A percentile compares a stretch with the other conserved stretches of the same genome.
These are phyloP conservation scores for Strigamia maritima DNA, from an alignment of 2,888 invertebrate genomes.

Conservation along the genomic window DNA sequence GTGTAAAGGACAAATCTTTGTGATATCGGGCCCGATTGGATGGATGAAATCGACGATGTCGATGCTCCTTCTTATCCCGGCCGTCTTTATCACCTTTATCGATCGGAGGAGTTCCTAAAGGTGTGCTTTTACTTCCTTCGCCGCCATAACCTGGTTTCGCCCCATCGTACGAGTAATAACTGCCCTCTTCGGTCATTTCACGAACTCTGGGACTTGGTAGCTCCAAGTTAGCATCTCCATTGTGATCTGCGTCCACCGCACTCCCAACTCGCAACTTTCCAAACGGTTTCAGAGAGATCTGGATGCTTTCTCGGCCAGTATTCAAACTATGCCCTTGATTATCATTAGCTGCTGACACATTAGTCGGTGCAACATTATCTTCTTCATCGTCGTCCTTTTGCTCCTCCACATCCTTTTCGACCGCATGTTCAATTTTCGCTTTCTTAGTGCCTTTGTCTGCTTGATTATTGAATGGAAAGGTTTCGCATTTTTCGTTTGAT, in stretches of 20 bases:
- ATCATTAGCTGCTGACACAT: constrained; percentile 52
- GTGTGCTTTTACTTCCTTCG: constrained; percentile 39
- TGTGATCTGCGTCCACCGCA: constrained; percentile 41
- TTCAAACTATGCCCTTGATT: constrained; percentile 22
- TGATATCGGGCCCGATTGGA: constrained; percentile 43
- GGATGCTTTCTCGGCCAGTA: constrained; percentile 36
- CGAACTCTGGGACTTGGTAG: constrained; percentile 49
- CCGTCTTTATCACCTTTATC: constrained; percentile 42
- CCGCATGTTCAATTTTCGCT: constrained; percentile 45
- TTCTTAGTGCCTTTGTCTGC: constrained; percentile 38
- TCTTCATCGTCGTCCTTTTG: constrained; percentile 45
- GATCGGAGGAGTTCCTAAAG: constrained; percentile 43
- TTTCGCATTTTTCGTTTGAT: constrained; percentile 6
- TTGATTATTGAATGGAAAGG: constrained; percentile 13
- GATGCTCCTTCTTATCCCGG: constrained; percentile 44
- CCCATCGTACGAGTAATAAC: constrained; percentile 42
- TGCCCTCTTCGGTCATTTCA: constrained; percentile 46
- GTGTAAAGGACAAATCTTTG: constrained; percentile 78
- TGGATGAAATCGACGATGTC: constrained; percentile 45
- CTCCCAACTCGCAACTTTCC: constrained; percentile 40
- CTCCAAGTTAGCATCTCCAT: constrained; percentile 47
- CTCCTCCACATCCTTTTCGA: constrained; percentile 47
- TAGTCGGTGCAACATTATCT: constrained; percentile 45
- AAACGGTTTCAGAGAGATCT: constrained; percentile 29
- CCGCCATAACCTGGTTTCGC: constrained; percentile 28